phyloP scores from a whole-genome alignment of 2,888 invertebrate genomes.

The Prosopocoilus inquinatus region DNA sequence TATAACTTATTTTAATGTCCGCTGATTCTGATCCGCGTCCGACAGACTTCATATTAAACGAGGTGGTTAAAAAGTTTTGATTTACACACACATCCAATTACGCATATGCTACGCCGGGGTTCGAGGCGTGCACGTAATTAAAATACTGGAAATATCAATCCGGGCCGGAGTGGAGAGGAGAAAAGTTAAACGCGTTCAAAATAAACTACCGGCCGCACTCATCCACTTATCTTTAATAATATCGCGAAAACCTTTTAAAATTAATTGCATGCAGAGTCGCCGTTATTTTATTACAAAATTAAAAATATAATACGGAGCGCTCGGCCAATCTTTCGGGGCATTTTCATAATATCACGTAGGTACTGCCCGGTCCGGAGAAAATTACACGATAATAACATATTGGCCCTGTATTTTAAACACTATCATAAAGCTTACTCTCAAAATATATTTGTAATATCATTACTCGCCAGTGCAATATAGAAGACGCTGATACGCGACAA shows the following conservation, averaged over 20 bases:
- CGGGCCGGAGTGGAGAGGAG: neutral
- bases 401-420: conserved; percentile 41
- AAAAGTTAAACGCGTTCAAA: conserved; percentile 7
- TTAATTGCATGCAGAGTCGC: conserved; percentile 47
- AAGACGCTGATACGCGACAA: neutral
- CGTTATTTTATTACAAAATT: conserved; percentile 49
- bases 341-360: conserved; percentile 36
- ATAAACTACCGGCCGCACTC: conserved; percentile 14
- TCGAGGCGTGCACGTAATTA: neutral
- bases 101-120: neutral
- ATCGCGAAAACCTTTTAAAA: conserved; percentile 51
- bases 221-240: conserved; percentile 50
- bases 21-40: conserved; percentile 15
- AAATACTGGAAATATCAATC: conserved; percentile 5
- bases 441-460: conserved; percentile 16
- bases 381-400: conserved; percentile 45
- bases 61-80: conserved; percentile 1
- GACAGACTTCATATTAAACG: conserved; percentile 4
- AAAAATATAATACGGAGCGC: conserved; percentile 27
- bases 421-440: conserved; percentile 32
- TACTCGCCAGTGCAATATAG: conserved; percentile 2
- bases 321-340: conserved; percentile 13
- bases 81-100: conserved; percentile 4
- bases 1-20: conserved; percentile 17
- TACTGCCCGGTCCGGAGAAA: conserved; percentile 18